Conservation (phyloP, 1,140 invertebrate species). For the Ceratitis capitata region DNA sequence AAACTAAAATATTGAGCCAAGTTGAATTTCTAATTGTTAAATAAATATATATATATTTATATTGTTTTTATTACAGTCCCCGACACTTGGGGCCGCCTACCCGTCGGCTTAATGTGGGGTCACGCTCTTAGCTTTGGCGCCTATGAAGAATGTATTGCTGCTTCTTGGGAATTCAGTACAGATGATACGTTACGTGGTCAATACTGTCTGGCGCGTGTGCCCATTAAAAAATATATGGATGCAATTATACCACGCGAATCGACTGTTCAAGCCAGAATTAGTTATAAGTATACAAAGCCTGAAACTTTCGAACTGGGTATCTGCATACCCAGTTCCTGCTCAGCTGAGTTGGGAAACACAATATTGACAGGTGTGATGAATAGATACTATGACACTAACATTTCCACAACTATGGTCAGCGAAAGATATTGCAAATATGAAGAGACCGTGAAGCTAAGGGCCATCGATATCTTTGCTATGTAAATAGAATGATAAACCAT, state of each 20-base stretch:
- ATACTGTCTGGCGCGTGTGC: slow-evolving; percentile 55
- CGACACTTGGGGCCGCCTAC: slow-evolving; percentile 61
- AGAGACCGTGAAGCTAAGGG: slow-evolving; percentile 53
- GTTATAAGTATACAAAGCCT: slow-evolving; percentile 53
- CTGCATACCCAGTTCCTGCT: slow-evolving; percentile 55
- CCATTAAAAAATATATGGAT: slow-evolving; percentile 52
- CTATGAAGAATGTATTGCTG: slow-evolving; percentile 61
- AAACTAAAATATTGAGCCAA: too few species aligned
- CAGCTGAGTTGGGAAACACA: slow-evolving; percentile 46
- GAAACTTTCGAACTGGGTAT: slow-evolving; percentile 57
- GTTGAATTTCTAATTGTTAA: too few species aligned
- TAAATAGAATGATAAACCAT: slow-evolving; percentile 45
- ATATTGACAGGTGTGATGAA: slow-evolving; percentile 49
- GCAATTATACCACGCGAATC: slow-evolving; percentile 51
- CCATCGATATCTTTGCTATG: slow-evolving; percentile 61
- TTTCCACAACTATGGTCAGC: slow-evolving; percentile 46
- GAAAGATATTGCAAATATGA: slow-evolving; percentile 55
- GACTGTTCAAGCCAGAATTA: slow-evolving; percentile 46
- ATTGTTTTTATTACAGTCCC: slow-evolving; percentile 49
- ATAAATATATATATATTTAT: background rate
- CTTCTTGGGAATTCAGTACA: slow-evolving; percentile 44
- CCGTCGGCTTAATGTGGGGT: slow-evolving; percentile 59
- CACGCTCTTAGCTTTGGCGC: slow-evolving; percentile 59
- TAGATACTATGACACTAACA: slow-evolving; percentile 48
- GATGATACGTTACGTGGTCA: slow-evolving; percentile 52